phyloP scores from a whole-genome alignment of 2,797 vertebrate genomes.

The Chaetodon trifasciatus region DNA sequence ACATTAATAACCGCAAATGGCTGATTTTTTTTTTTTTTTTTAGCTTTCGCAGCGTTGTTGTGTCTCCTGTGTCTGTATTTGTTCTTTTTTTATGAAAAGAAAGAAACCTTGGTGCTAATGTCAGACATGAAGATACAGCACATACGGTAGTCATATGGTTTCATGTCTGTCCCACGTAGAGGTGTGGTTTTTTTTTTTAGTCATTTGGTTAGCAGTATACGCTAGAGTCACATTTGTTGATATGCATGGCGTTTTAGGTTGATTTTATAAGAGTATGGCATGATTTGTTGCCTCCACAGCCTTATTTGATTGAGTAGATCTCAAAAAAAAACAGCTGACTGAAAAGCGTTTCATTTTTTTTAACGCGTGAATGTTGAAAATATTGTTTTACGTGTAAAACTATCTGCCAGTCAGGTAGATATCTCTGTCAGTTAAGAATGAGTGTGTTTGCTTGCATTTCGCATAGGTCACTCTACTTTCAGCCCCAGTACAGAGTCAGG shows the following conservation, averaged over 20 bases:
- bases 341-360: constrained; percentile 53
- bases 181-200: constrained; percentile 48
- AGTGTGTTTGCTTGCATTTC: constrained; percentile 26
- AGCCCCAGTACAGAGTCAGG: constrained; percentile 19
- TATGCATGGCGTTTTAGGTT: constrained; percentile 58
- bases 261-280: constrained; percentile 38
- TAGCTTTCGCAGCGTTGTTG: constrained; percentile 23
- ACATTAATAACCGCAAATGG: constrained; percentile 30
- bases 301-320: constrained; percentile 79
- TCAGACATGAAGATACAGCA: constrained; percentile 68
- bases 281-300: constrained; percentile 48
- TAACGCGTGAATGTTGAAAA: constrained; percentile 53
- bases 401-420: constrained; percentile 79
- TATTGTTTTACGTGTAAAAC: constrained; percentile 58
- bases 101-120: constrained; percentile 83
- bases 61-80: constrained; percentile 61
- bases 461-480: constrained; percentile 41
- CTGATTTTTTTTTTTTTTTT: no score
- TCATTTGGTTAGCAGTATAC: constrained; percentile 22
- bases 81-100: constrained; percentile 53
- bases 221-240: constrained; percentile 28
- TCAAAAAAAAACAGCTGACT: constrained; percentile 64
- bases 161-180: constrained; percentile 55
- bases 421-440: constrained; percentile 36
- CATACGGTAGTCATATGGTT: constrained; percentile 34